Evolutionary conservation across 2,888 invertebrate species (phyloP).

Genomic region (Clistopyga incitator): DNA sequence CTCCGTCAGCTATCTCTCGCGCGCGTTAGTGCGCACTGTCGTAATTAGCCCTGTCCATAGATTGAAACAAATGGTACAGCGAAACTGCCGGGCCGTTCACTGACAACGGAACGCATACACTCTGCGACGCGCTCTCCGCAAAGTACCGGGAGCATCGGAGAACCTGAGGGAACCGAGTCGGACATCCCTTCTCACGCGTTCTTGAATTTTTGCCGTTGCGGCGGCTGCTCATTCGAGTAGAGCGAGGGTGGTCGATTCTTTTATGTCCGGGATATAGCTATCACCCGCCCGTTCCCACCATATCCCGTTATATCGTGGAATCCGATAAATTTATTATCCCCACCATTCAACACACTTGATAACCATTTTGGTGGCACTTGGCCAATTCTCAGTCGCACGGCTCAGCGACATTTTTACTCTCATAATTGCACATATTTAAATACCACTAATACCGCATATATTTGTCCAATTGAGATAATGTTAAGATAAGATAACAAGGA

Average conservation of each 20-base stretch:
- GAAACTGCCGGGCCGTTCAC: conserved; percentile 64
- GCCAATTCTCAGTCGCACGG: too few species aligned
- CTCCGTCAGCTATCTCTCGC: conserved; percentile 37
- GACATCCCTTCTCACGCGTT: conserved; percentile 85
- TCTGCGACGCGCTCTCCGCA: neutral
- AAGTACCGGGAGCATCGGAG: conserved; percentile 50
- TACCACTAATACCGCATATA: too few species aligned
- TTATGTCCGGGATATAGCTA: too few species aligned
- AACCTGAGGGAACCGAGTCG: conserved; percentile 83
- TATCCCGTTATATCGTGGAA: too few species aligned
- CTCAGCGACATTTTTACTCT: too few species aligned
- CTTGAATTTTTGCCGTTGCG: conserved; percentile 54
- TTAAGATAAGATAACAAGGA: neutral
- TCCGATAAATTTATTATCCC: too few species aligned
- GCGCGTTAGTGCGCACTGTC: conserved; percentile 69
- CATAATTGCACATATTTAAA: too few species aligned
- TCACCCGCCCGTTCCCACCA: too few species aligned
- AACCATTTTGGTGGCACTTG: too few species aligned
- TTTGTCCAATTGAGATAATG: too few species aligned
- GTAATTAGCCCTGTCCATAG: conserved; percentile 83
- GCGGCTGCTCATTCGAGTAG: neutral
- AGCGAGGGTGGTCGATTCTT: too few species aligned
- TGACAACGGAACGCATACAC: conserved; percentile 44
- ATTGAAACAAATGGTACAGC: conserved; percentile 85
- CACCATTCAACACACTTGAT: too few species aligned